Base-by-base conservation (phyloP, 2,113 vertebrate species). In the Malurus alboscapulatus region DNA sequence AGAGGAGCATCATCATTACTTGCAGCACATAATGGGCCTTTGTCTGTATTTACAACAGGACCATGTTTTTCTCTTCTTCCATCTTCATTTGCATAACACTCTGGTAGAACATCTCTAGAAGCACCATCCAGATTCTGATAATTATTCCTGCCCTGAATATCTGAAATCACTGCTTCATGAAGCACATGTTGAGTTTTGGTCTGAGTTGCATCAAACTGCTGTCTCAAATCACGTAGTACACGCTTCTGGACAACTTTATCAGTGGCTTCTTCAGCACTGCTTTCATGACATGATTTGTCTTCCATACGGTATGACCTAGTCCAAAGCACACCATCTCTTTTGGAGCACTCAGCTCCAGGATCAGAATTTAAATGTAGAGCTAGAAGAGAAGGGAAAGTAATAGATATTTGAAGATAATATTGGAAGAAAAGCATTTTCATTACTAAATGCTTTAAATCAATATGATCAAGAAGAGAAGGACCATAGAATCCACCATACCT, bases 221-320 rank as follows among this genome's bases (percentile, higher is more conserved):
- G 93, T n/a, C 65, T 91, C 69, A 97, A 84, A 67, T 96, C 92
- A 61, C 50, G 84, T 15, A 87, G 91, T 36, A 95, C 19, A 79
- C 12, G 24, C 47, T 93, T 96, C 91, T 89, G 94, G 47, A 92
- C 67, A 40, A 42, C 58, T 61, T 91, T 59, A 34, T 88, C 81
- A 8, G 48, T 57, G 11, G 25, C 7, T 75, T 51, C 95, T 58
- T 87, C 50, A 5, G 91, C 44, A 44, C 51, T 14, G 22, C 51
- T 79, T 75, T 93, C n/a, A 11, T 65, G 38, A 45, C 38, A 57
- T 21, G 86, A 83, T 69, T 92, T 96, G 61, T 66, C 90, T 87
- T 93, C 96, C 58, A 9, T 18, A 15, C 9, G 53, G 54, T 34
- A 48, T 45, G 57, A 68, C 25, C 68, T 58, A 51, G 44, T 48